phyloP scores from a whole-genome alignment of 2,888 invertebrate species.

The Adela reaumurella region DNA sequence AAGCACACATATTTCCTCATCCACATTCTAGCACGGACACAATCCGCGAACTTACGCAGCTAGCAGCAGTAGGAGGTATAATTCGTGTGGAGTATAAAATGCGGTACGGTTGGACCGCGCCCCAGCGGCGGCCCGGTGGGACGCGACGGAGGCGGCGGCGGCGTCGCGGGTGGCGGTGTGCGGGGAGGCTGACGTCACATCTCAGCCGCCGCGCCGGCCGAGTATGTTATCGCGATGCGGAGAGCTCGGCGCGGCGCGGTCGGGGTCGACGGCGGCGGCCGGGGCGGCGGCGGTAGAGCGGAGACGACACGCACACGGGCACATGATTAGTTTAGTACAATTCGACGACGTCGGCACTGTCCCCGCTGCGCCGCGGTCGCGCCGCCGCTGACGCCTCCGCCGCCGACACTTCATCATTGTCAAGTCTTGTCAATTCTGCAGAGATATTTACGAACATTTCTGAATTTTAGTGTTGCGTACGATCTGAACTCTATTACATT shows the following conservation, averaged over 20 bases:
- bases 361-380: conserved; percentile 8
- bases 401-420: conserved; percentile 8
- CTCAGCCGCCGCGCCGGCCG: too few species aligned
- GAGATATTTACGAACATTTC: too few species aligned
- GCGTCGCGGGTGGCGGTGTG: too few species aligned
- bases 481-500: too few species aligned
- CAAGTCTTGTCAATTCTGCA: not conserved
- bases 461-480: too few species aligned
- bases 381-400: conserved; percentile 3
- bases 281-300: not conserved
- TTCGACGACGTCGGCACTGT: not conserved
- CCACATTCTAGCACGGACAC: conserved; percentile 2
- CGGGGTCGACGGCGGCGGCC: not conserved
- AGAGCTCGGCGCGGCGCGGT: conserved; percentile 9
- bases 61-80: not conserved
- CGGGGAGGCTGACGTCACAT: conserved; percentile 33
- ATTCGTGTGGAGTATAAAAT: too few species aligned
- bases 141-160: conserved; percentile 29
- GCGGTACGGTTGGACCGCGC: not conserved
- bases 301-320: not conserved
- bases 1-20: too few species aligned
- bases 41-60: conserved; percentile 1
- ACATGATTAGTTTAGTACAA: not conserved
- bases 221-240: conserved; percentile 17
- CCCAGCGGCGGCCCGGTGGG: conserved; percentile 15